Evolutionary conservation across 2,888 invertebrate genomes (phyloP).

Genomic region (Phasia obesa): DNA sequence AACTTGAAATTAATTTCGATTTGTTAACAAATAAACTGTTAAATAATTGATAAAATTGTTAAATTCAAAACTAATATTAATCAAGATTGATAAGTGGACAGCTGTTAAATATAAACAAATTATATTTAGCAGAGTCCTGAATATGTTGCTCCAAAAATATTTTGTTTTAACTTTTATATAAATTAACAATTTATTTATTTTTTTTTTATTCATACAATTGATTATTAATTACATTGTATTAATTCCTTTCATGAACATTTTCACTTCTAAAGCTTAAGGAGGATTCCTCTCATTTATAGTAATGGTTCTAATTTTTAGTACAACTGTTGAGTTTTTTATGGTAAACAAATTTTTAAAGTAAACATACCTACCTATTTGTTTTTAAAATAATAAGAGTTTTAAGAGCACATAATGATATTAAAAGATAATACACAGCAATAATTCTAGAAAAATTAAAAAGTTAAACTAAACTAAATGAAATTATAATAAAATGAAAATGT

Average conservation of each 20-base stretch:
- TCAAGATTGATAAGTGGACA: no score
- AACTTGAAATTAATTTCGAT: no score
- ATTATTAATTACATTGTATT: constrained; percentile 7
- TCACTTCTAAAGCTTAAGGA: constrained; percentile 7
- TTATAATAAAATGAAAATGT: constrained; percentile 14
- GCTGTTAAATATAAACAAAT: no score
- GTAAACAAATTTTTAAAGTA: background rate
- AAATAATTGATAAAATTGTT: no score
- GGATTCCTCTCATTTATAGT: constrained; percentile 30
- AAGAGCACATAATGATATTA: constrained; percentile 11
- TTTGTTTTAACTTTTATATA: background rate
- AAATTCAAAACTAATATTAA: no score
- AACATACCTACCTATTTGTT: constrained; percentile 7
- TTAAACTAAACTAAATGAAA: constrained; percentile 21
- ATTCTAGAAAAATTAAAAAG: background rate
- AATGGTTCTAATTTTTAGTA: constrained; percentile 17
- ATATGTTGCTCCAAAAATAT: no score
- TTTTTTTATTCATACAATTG: constrained; percentile 13
- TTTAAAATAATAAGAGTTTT: constrained; percentile 10
- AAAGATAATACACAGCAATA: constrained; percentile 4
- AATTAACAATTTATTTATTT: background rate
- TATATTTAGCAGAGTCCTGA: no score
- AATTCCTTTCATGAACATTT: background rate
- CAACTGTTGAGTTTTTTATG: background rate
- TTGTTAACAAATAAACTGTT: no score